Base-by-base conservation (phyloP, 2,888 invertebrate species). In the Phytoseiulus persimilis region DNA sequence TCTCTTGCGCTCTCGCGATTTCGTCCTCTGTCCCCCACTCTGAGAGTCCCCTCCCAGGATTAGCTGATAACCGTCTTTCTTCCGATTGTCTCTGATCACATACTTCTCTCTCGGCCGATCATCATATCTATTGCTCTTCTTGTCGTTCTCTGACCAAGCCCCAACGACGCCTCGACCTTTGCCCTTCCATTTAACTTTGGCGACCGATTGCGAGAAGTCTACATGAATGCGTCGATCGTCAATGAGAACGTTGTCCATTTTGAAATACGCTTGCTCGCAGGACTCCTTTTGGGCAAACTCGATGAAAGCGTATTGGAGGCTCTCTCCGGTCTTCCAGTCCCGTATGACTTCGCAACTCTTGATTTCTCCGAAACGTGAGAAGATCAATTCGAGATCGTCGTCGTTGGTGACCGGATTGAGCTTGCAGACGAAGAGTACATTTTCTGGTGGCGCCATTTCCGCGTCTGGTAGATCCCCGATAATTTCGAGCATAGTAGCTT, bases 201-300 rank as follows among this genome's bases (percentile, higher is more conserved):
- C 95, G 0, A 99, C 99, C 89, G 98, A 98, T 93, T 99, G 99
- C 91, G 98, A 98, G 94, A 99, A 99, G 93, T 99, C 99, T 0
- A 99, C 99, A 93, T 99, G 99, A 92, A 99, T 99, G 91, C 99
- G 94, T 39, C 99, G 94, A 92, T 99, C 99, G 93, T 99, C 99
- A 92, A 99, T 99, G 9, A 99, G 94, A 0, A 99, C 99, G 94
- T 99, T 99, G 93, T 99, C 99, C 99, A 99, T 99, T 94, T 99
- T 99, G 92, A 99, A 98, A 93, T 97, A 99, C 0, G 99, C 99
- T 91, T 96, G 96, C 93, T 99, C 99, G 93, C 99, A 99, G 90
- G 93, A 92, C 91, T 94, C 92, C 89, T 92, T 91, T 92, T 97
- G 95, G 91, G 96, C 96, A 94, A 99, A 99, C 93, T 99, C 99